Evolutionary conservation across 2,888 invertebrate genomes (phyloP).

Genomic region (Tenthredo distinguenda): DNA sequence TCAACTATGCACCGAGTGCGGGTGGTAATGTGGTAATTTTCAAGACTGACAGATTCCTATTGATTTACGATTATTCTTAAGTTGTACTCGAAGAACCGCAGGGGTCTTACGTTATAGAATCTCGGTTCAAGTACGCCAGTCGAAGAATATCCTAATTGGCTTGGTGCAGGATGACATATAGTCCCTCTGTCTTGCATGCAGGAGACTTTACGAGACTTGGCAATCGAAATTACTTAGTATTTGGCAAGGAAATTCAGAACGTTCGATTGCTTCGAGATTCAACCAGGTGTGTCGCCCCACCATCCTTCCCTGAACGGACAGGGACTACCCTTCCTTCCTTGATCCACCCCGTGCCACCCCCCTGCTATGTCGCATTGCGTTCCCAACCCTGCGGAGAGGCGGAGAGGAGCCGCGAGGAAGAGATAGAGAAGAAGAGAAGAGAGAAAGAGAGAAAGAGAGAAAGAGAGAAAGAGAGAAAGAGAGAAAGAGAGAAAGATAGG

Average conservation of each 20-base stretch:
- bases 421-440: constrained; percentile 20
- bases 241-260: background rate
- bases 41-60: background rate
- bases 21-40: constrained; percentile 1
- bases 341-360: constrained; percentile 5
- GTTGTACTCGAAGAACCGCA: background rate
- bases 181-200: background rate
- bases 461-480: background rate
- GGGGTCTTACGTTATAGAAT: background rate
- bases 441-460: background rate
- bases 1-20: constrained; percentile 1
- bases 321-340: constrained; percentile 41
- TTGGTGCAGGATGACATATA: background rate
- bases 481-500: background rate
- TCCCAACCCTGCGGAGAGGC: constrained; percentile 21
- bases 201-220: background rate
- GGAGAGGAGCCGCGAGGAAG: constrained; percentile 29
- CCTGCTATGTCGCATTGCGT: constrained; percentile 30
- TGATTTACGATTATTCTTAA: background rate
- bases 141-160: background rate
- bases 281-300: constrained; percentile 24
- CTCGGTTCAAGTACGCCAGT: background rate
- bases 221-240: background rate
- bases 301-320: constrained; percentile 5
- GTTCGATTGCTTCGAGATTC: constrained; percentile 31